Evolutionary conservation across 2,888 invertebrate species (phyloP), one percentile per base, ranked within the genome.

Genomic region (Masnerella sp.): DNA sequence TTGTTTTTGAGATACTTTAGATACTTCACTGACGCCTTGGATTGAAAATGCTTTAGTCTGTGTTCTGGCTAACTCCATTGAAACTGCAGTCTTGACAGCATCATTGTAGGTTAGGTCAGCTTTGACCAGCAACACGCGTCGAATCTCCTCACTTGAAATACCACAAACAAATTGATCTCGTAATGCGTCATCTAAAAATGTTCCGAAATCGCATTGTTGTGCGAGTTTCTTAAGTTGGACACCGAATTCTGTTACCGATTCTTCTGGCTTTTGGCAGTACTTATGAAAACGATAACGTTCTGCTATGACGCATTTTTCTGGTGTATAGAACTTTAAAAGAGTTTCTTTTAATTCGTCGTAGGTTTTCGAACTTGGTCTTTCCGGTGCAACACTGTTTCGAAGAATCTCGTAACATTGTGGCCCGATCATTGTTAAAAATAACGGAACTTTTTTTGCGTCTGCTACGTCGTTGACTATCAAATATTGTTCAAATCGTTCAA

Each of bases 161-260:
- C 81, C 80, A 54, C 79, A 78, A 0, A 82, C 77, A 1, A 82
- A 54, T 45, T 74, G 59, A 42, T 79, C 77, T 7, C 71, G 58
- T 18, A 79, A 28, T 0, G 77, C 78, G 32, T 81, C 73, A 5
- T 78, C 69, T 12, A 80, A 45, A 76, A 78, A 81, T 1, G 40
- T 12, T 5, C 68, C 74, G 59, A 81, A 81, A n/a, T 79, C 43
- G 68, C 81, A 82, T 5, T 30, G 40, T 34, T 77, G 69, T 7
- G 82, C 76, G 9, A 78, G 20, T 5, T 61, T 75, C 47, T 76
- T 80, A 17, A 83, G 40, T 20, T 65, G 75, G 5, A 77, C 69
- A 1, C 71, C 40, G 49, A 74, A 77, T 5, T 72, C 72, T 12
- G 45, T 38, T 7, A 77, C 52, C 7, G 67, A 61, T 34, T 58